Conservation (phyloP, 1,140 invertebrate species). For the Psix sp. region DNA sequence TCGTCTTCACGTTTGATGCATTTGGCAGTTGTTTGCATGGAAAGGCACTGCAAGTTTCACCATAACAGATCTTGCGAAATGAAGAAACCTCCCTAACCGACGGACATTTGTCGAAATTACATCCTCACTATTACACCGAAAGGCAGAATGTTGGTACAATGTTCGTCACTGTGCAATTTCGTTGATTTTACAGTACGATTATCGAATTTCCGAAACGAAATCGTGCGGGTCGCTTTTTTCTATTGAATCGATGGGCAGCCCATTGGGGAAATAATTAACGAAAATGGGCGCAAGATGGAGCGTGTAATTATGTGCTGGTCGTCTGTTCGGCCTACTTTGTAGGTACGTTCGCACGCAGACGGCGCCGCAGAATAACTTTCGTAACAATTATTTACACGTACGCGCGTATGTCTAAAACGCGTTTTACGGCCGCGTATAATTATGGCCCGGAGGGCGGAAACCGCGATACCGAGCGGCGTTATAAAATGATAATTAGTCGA, state of each 20-base stretch:
- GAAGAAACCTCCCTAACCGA: no score
- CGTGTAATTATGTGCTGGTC: constrained; percentile 31
- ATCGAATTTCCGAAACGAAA: constrained; percentile 12
- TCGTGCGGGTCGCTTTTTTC: constrained; percentile 9
- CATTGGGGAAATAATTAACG: constrained; percentile 35
- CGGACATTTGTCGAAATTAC: no score
- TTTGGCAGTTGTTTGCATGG: no score
- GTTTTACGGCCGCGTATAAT: constrained; percentile 20
- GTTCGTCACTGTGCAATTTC: no score
- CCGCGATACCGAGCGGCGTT: constrained; percentile 18
- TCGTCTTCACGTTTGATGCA: no score
- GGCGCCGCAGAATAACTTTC: constrained; percentile 23
- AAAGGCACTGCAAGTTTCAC: no score
- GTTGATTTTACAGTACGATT: no score
- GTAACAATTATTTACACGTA: constrained; percentile 41
- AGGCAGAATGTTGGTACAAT: no score
- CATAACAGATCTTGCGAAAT: no score
- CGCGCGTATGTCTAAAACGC: constrained; percentile 2
- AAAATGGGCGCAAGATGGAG: constrained; percentile 31
- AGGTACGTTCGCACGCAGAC: constrained; percentile 21
- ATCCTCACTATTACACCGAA: no score
- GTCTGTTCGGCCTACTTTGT: constrained; percentile 28
- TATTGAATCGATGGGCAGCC: constrained; percentile 8
- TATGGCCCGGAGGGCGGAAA: constrained; percentile 16
- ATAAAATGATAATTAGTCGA: constrained; percentile 46